Evolutionary conservation across 2,113 vertebrate genomes (phyloP).

Genomic region (Cyanistes caeruleus): DNA sequence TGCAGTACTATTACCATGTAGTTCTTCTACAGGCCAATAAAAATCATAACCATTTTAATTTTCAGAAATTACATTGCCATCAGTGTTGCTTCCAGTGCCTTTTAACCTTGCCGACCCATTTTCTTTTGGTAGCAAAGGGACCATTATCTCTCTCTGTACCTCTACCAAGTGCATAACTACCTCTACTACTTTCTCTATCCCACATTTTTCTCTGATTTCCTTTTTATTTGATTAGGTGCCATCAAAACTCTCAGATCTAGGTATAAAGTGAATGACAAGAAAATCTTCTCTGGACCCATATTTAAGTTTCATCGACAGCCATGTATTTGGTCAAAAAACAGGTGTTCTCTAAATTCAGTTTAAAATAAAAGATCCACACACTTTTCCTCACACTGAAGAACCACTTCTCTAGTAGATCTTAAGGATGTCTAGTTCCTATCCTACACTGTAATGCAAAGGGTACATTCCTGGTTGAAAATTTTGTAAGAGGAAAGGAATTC

Average conservation of each 20-base stretch:
- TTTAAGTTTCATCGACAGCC: not conserved
- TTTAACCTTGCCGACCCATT: slow-evolving; percentile 24
- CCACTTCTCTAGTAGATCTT: not conserved
- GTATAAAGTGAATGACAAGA: not conserved
- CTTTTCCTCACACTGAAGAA: not conserved
- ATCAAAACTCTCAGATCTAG: not conserved
- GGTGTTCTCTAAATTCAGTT: not conserved
- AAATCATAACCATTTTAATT: slow-evolving; percentile 48
- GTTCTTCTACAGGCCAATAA: slow-evolving; percentile 19
- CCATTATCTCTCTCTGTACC: not conserved
- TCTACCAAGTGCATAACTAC: not conserved
- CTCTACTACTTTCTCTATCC: not conserved
- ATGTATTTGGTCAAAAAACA: not conserved
- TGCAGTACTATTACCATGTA: slow-evolving; percentile 4
- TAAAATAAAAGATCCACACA: not conserved
- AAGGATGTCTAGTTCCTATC: not conserved
- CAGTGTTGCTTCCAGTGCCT: not conserved
- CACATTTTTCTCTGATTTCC: not conserved
- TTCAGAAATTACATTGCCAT: slow-evolving; percentile 34
- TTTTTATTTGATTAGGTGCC: not conserved
- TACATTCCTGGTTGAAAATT: not conserved
- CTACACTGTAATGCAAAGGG: not conserved
- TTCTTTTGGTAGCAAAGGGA: not conserved
- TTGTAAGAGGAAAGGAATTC: not conserved
- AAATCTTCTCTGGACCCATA: not conserved